Conservation (phyloP, 2,888 invertebrate species). For the Laspeyria flexula region DNA sequence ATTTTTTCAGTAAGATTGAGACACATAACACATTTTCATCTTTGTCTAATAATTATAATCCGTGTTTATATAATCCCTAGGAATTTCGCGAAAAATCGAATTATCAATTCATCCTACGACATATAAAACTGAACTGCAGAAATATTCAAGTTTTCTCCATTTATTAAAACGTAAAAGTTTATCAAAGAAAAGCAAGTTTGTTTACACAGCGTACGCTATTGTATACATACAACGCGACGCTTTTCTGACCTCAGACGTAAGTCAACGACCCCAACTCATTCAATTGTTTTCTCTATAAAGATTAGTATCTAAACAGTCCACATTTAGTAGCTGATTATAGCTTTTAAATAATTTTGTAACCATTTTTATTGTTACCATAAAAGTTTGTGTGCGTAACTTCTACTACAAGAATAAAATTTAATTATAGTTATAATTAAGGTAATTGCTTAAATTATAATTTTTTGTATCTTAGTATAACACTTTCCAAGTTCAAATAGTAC, state of each 20-base stretch:
- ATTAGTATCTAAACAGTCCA: conserved; percentile 30
- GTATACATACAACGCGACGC: not conserved
- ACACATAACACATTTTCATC: too few relatives aligned
- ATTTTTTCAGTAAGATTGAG: too few relatives aligned
- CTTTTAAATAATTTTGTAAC: conserved; percentile 46
- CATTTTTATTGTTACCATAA: conserved; percentile 27
- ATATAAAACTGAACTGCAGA: too few relatives aligned
- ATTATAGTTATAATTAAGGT: conserved; percentile 28
- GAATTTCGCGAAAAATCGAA: too few relatives aligned
- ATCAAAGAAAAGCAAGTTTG: not conserved
- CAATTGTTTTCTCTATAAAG: conserved; percentile 28
- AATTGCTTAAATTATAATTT: conserved; percentile 23
- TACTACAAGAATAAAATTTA: conserved; percentile 18
- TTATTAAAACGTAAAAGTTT: not conserved
- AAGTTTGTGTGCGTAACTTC: conserved; percentile 27
- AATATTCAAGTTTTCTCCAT: too few relatives aligned
- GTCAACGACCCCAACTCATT: conserved; percentile 29
- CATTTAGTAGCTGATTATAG: conserved; percentile 31
- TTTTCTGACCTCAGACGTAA: conserved; percentile 2
- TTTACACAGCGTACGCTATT: not conserved
- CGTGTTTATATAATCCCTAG: too few relatives aligned
- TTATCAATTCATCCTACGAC: too few relatives aligned
- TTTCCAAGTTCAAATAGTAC: conserved; percentile 30
- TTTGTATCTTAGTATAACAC: conserved; percentile 25
- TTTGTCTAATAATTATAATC: too few relatives aligned